Evolutionary conservation across 2,888 invertebrate genomes (phyloP).

Genomic region (Synergus itoensis): DNA sequence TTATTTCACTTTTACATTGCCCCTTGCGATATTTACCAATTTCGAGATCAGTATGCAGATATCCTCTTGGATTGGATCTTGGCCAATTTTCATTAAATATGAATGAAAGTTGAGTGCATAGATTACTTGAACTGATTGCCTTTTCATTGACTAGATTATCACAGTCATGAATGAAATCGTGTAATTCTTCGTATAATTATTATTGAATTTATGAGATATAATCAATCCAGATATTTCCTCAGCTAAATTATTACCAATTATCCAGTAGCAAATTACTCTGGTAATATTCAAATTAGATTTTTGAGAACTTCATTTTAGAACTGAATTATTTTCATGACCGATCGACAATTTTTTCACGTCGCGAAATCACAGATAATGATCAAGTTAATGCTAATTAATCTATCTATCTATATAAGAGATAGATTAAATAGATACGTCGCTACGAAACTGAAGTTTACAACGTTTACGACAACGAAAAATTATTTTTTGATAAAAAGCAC

Average conservation of each 20-base stretch:
- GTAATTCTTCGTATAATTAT: neutral
- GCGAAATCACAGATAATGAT: too few species aligned
- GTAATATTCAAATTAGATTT: neutral
- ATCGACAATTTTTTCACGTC: too few species aligned
- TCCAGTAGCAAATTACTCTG: neutral
- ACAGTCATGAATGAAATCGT: neutral
- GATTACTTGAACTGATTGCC: neutral
- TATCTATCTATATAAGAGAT: too few species aligned
- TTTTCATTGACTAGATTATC: slow-evolving; percentile 21
- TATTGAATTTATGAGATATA: too few species aligned
- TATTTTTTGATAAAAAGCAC: too few species aligned
- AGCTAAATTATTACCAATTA: neutral
- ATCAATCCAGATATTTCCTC: neutral
- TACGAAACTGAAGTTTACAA: too few species aligned
- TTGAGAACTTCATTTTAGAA: neutral
- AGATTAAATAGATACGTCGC: too few species aligned
- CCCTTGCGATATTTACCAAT: slow-evolving; percentile 14
- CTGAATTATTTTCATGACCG: too few species aligned
- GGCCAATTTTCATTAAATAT: neutral
- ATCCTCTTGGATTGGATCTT: neutral
- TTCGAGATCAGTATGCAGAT: slow-evolving; percentile 3
- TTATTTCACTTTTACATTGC: slow-evolving; percentile 39
- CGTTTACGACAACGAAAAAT: too few species aligned
- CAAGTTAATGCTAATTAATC: too few species aligned
- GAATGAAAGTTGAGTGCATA: neutral